Conservation (phyloP, 2,888 invertebrate species). For the Helobdella robusta region DNA sequence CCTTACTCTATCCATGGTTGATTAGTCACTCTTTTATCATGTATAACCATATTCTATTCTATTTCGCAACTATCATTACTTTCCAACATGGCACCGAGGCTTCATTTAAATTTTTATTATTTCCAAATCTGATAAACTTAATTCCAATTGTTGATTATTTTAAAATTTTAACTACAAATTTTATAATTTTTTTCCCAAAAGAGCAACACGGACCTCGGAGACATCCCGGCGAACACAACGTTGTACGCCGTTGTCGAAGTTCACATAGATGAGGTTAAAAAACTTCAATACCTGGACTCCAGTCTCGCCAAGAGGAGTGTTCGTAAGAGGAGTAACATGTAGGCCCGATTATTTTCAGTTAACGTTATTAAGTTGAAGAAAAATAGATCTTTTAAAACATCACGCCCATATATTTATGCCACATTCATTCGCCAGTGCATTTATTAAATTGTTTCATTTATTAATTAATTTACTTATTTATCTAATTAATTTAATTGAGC, state of each 20-base stretch:
- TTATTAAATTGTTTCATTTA: too few species aligned
- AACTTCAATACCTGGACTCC: background rate
- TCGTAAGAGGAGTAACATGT: background rate
- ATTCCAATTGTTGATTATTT: too few species aligned
- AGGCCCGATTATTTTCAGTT: background rate
- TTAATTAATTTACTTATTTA: too few species aligned
- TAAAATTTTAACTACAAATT: background rate
- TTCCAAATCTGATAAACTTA: too few species aligned
- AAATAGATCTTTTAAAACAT: too few species aligned
- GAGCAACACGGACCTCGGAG: conserved; percentile 24
- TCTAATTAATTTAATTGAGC: too few species aligned
- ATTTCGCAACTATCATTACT: background rate
- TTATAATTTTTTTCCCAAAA: conserved; percentile 3
- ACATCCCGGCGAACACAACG: conserved; percentile 33
- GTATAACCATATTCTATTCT: background rate
- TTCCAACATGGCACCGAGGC: too few species aligned
- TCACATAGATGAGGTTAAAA: conserved; percentile 18
- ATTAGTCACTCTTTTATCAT: conserved; percentile 17
- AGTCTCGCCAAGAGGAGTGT: background rate
- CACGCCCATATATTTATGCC: too few species aligned
- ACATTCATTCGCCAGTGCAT: too few species aligned
- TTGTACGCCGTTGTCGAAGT: conserved; percentile 32
- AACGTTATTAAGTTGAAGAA: background rate
- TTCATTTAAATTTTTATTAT: too few species aligned
- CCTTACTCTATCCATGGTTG: conserved; percentile 35